Evolutionary conservation across 1,140 invertebrate genomes (phyloP), one percentile per base, ranked within the genome.

Genomic region (Proctacanthus coquilletti): DNA sequence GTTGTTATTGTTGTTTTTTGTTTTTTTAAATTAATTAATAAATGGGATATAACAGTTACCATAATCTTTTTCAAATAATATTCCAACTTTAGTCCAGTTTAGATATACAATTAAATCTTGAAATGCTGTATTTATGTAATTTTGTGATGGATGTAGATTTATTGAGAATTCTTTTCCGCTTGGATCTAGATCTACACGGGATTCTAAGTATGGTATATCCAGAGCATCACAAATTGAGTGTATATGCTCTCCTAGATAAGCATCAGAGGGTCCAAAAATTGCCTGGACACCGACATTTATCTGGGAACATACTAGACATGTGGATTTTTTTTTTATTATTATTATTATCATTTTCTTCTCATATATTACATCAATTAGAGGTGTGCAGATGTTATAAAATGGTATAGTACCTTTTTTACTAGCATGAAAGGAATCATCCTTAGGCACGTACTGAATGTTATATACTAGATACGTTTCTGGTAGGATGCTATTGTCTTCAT

Each of bases 11-110:
- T 33, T 10, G 13, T 25, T 25, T 25, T 25, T 8, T 25, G n/a
- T 8, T 25, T 25, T 8, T n/a, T 25, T 25, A 25, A 34, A 19
- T 18, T 13, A 19, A 34, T 21, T 10, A 20, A 9, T 18, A 18
- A 32, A 32, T 11, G 14, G 9, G 27, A 23, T 6, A 4, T 20
- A 18, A 33, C 5, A 33, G 5, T 40, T 30, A 40, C 32, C 25
- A 34, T 35, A 11, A 31, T 35, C 60, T 18, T 91, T 80, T 60
- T 95, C 88, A 53, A 92, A 93, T 21, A 95, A 73, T 40, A 95
- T 80, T 1, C 85, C 88, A 46, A 93, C 84, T 56, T 77, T 75
- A 2, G 84, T 89, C 89, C 89, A 95, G 56, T 92, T 91, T 18
- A 92, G 69, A 52, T 86, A 89, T 18, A 70, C 67, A 59, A 93